phyloP scores from a whole-genome alignment of 2,113 vertebrate genomes.

The Neogale vison region DNA sequence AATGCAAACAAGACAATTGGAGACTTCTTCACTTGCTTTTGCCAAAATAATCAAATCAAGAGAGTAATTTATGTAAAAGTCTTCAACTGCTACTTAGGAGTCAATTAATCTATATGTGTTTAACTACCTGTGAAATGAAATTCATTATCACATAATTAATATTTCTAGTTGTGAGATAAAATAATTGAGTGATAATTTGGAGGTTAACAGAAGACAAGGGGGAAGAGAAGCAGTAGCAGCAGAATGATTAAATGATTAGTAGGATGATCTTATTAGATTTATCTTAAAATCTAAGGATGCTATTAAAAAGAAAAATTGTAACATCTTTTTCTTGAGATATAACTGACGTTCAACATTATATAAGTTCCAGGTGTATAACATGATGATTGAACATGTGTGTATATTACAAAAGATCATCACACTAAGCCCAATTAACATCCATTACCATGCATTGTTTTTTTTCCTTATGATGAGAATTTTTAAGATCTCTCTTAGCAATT shows the following conservation, averaged over 20 bases:
- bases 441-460: neutral
- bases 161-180: neutral
- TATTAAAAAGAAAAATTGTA: neutral
- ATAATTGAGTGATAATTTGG: neutral
- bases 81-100: neutral
- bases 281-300: neutral
- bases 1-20: neutral
- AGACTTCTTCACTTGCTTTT: neutral
- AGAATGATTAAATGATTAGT: neutral
- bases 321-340: neutral
- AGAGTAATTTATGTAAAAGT: neutral
- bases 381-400: neutral
- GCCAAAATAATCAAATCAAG: constrained; percentile 15
- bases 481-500: neutral
- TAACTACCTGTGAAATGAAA: neutral
- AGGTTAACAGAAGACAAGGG: neutral
- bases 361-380: neutral
- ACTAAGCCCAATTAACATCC: neutral
- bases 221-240: neutral
- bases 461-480: neutral
- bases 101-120: neutral
- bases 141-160: neutral
- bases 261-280: neutral
- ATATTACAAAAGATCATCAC: neutral
- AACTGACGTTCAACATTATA: neutral